Evolutionary conservation across 2,113 vertebrate genomes (phyloP).

Genomic region (Megatriorchis doriae): DNA sequence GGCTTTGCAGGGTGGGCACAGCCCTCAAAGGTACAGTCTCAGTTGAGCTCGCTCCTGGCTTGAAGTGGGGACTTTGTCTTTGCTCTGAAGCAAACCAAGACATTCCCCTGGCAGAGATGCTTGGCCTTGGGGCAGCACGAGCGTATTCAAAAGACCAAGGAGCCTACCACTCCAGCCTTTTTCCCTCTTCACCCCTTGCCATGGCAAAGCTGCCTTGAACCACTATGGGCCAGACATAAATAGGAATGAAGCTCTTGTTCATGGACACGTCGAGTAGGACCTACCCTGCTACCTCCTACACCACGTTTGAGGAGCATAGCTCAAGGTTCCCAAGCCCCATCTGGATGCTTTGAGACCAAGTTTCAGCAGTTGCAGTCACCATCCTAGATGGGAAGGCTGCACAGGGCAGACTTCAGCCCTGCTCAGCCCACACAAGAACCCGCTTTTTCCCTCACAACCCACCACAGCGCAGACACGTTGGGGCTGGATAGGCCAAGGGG

Average conservation of each 20-base stretch:
- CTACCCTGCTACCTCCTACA: neutral
- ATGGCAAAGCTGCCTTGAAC: neutral
- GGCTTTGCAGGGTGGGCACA: neutral
- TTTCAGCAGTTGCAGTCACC: neutral
- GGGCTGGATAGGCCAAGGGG: neutral
- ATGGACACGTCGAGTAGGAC: accelerated
- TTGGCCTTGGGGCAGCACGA: neutral
- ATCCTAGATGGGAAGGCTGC: neutral
- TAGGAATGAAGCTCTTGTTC: neutral
- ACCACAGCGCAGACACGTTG: accelerated
- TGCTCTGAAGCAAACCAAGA: neutral
- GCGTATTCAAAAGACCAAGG: accelerated
- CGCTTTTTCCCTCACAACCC: neutral
- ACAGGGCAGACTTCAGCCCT: neutral
- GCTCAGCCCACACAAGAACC: neutral
- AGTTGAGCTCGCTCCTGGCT: neutral
- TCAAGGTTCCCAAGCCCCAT: neutral
- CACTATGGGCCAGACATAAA: neutral
- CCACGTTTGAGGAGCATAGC: neutral
- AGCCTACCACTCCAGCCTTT: neutral
- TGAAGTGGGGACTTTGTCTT: neutral
- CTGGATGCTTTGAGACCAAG: neutral
- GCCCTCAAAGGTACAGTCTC: neutral
- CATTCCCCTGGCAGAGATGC: neutral
- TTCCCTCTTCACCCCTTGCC: neutral